phyloP scores from a whole-genome alignment of 1,140 invertebrate species.

The Heliconius nattereri region DNA sequence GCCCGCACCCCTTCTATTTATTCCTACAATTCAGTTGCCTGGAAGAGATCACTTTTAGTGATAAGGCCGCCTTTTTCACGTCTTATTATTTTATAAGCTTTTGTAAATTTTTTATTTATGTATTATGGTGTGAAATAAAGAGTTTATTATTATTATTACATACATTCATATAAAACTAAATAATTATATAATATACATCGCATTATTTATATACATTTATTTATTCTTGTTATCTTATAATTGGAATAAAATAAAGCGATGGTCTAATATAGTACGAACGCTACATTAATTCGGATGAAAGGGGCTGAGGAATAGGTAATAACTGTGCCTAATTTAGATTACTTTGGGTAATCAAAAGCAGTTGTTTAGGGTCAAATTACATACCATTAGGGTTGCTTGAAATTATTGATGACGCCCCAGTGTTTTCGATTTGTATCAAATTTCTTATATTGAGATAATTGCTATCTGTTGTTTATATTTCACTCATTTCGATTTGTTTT shows the following conservation, averaged over 20 bases:
- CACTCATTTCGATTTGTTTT: not conserved
- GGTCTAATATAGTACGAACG: not conserved
- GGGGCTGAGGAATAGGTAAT: constrained; percentile 8
- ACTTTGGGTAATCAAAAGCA: constrained; percentile 44
- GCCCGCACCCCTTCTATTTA: too few species aligned
- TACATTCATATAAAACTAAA: too few species aligned
- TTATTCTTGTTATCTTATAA: not conserved
- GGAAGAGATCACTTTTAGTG: too few species aligned
- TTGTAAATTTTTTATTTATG: too few species aligned
- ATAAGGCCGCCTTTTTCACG: too few species aligned
- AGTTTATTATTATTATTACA: too few species aligned
- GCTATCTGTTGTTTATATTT: constrained; percentile 17
- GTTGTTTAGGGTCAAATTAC: constrained; percentile 40
- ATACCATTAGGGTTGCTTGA: constrained; percentile 31
- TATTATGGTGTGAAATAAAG: too few species aligned
- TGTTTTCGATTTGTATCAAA: constrained; percentile 20
- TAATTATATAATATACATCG: not conserved
- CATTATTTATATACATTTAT: not conserved
- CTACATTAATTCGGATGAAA: constrained; percentile 4
- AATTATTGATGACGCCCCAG: constrained; percentile 57
- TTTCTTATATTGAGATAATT: not conserved
- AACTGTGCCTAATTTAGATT: constrained; percentile 14
- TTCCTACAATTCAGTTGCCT: too few species aligned
- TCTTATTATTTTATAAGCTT: too few species aligned
- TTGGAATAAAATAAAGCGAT: not conserved